Evolutionary conservation across 2,888 invertebrate species (phyloP), one percentile per base, ranked within the genome.

Genomic region (Cactoblastis cactorum): DNA sequence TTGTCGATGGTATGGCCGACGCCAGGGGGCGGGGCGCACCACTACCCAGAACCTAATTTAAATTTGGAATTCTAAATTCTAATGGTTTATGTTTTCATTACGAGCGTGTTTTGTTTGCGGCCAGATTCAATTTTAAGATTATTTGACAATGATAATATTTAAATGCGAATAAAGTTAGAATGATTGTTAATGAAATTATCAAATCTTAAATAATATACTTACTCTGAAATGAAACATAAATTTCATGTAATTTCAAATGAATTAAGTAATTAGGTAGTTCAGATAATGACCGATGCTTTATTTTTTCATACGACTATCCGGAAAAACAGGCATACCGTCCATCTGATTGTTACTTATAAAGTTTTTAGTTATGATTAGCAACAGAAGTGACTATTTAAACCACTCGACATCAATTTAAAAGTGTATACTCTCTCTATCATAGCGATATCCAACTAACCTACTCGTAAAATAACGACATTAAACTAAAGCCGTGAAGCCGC

Each of bases 1-100:
- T 73, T 71, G 46, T 47, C 46, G 46, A 47, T 35, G 14, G 22
- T 24, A 35, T 22, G 14, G 35, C 35, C 22, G 46, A 35, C 37
- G 50, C 45, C 37, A 37, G 45, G 19, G 35, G 46, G 35, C 35
- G 46, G 35, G 46, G 35, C 45, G 11, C 33, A 19, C 22, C 46
- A 34, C 34, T 47, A 47, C 46, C 14, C 35, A 35, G 46, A 47
- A 50, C 37, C 45, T 51, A 39, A 51, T 51, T 51, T 51, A 47
- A 51, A 51, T 46, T 51, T 51, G 51, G 51, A 47, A 47, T 28
- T 43, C 28, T 43, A 14, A 14, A 32, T 28, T 43, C 15, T 8
- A 43, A 17, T 41, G n/a, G 41, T 43, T 37, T 35, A 37, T 37
- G 37, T 37, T 37, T 37, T 37, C 34, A 35, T 37, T 37, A 9